Percentiles rank a stretch among this genome's conserved stretches.
These are phyloP conservation scores for Brachionus koreanus DNA, from an alignment of 1,140 invertebrate genomes.

Conservation along the genomic window DNA sequence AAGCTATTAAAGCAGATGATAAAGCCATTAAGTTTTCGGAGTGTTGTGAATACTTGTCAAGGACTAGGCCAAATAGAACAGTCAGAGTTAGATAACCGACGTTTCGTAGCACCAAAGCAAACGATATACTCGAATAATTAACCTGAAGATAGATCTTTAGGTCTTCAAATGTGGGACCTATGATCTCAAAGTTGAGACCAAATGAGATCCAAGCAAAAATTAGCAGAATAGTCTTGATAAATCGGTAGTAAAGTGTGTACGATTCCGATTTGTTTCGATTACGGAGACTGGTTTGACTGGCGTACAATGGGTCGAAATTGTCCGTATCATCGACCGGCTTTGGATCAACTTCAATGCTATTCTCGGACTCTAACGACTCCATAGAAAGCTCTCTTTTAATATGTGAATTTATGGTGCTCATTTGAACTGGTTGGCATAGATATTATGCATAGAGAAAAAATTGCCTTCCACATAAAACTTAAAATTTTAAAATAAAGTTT, in stretches of 20 bases:
- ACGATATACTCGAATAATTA: slow-evolving; percentile 37
- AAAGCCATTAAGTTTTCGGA: slow-evolving; percentile 17
- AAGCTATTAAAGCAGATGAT: not conserved
- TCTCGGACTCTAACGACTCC: not conserved
- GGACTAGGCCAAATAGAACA: slow-evolving; percentile 16
- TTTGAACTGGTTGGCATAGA: not conserved
- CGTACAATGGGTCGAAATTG: not conserved
- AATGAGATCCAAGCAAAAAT: slow-evolving; percentile 37
- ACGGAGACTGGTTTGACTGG: not conserved
- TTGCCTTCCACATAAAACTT: no score
- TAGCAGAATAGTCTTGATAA: slow-evolving; percentile 23
- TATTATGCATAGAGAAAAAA: not conserved
- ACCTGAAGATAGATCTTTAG: slow-evolving; percentile 1
- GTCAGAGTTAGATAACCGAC: not conserved
- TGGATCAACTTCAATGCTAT: not conserved
- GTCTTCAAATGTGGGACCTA: slow-evolving; percentile 39
- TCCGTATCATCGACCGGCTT: not conserved
- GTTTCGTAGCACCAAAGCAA: slow-evolving; percentile 19
- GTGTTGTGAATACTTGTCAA: not conserved
- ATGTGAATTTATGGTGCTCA: no score
- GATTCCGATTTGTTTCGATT: not conserved
- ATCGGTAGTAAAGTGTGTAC: not conserved
- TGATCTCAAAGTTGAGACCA: slow-evolving; percentile 16
- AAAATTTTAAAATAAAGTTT: no score
- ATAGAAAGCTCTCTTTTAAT: no score